Conservation (phyloP, 2,888 invertebrate genomes). For the Sinopyrophorus schimmeli region DNA sequence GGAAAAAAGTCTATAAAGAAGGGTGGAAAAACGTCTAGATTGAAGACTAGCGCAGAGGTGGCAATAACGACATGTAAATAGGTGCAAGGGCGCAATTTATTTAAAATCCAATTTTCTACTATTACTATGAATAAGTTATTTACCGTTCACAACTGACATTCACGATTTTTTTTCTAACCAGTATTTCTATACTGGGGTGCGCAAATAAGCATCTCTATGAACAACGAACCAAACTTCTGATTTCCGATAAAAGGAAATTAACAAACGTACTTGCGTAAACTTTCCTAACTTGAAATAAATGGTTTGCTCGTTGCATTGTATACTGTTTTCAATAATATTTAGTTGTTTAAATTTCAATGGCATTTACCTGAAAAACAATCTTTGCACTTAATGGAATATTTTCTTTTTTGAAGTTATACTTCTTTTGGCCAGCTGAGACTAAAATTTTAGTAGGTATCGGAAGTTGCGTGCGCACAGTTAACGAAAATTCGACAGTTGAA, state of each 20-base stretch:
- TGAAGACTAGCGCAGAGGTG: slow-evolving; percentile 40
- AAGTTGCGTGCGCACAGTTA: no score
- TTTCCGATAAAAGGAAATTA: slow-evolving; percentile 28
- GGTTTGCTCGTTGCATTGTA: slow-evolving; percentile 19
- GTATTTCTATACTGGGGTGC: no score
- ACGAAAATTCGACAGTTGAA: no score
- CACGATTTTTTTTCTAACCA: no score
- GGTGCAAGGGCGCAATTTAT: slow-evolving; percentile 48
- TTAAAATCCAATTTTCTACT: slow-evolving; percentile 48
- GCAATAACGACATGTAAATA: slow-evolving; percentile 49
- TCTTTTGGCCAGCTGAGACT: no score
- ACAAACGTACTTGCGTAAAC: slow-evolving; percentile 25
- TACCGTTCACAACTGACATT: slow-evolving; percentile 41
- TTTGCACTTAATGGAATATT: no score
- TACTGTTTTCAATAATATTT: no score
- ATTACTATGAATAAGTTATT: slow-evolving; percentile 46
- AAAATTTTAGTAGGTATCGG: no score
- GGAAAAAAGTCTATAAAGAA: slow-evolving; percentile 33
- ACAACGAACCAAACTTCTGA: slow-evolving; percentile 18
- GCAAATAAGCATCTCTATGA: slow-evolving; percentile 22
- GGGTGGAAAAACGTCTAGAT: slow-evolving; percentile 33
- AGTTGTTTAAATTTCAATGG: no score
- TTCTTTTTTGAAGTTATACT: no score
- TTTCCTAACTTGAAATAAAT: slow-evolving; percentile 24
- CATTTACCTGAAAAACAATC: no score